These are phyloP conservation scores for Cromileptes altivelis DNA, from an alignment of 2,113 vertebrate species.

Conservation along the genomic window DNA sequence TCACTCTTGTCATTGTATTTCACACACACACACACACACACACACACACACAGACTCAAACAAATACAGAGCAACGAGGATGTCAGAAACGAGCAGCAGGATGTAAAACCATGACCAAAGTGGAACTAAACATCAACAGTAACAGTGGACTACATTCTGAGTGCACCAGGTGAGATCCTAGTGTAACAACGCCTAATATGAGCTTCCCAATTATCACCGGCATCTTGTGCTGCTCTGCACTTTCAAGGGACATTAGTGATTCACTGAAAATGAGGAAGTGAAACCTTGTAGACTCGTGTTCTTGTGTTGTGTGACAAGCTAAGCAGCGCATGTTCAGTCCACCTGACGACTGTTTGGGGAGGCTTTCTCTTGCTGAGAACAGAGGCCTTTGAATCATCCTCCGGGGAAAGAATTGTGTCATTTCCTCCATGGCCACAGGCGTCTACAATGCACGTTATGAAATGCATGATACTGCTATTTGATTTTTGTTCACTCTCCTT, in stretches of 20 bases:
- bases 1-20: slow-evolving; percentile 5
- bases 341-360: slow-evolving; percentile 47
- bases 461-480: slow-evolving; percentile 31
- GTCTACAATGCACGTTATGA: slow-evolving; percentile 21
- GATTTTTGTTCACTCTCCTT: slow-evolving; percentile 40
- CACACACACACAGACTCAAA: too few relatives aligned
- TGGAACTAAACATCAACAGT: slow-evolving; percentile 40
- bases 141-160: slow-evolving; percentile 20
- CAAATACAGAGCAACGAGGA: slow-evolving; percentile 4
- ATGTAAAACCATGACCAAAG: slow-evolving; percentile 46
- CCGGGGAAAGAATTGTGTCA: slow-evolving; percentile 56
- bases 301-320: slow-evolving; percentile 55
- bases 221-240: slow-evolving; percentile 15
- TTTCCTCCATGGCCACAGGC: slow-evolving; percentile 64
- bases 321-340: slow-evolving; percentile 48
- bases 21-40: background rate
- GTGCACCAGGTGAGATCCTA: slow-evolving; percentile 27
- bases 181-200: slow-evolving; percentile 3
- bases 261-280: slow-evolving; percentile 70
- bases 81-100: background rate
- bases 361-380: slow-evolving; percentile 43
- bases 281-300: slow-evolving; percentile 59
- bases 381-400: slow-evolving; percentile 55
- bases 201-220: slow-evolving; percentile 42
- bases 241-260: slow-evolving; percentile 57